Percentiles rank a stretch among this genome's conserved stretches.
Evolutionary conservation across 2,797 vertebrate species (phyloP).

Genomic region (Iguana delicatissima): DNA sequence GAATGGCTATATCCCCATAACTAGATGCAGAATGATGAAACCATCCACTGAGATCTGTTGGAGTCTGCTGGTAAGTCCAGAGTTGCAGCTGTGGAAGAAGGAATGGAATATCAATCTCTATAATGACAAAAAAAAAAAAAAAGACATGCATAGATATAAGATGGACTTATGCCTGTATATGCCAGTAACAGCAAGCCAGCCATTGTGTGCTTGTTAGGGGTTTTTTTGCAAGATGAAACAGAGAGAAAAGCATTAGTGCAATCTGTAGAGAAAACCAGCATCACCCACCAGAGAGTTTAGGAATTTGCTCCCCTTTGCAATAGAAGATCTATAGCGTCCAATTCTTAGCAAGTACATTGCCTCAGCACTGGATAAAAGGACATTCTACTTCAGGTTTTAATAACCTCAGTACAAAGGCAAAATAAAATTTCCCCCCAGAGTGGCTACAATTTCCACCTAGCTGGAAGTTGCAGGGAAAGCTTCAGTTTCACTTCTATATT

Average conservation of each 20-base stretch:
- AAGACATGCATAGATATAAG: too few species aligned
- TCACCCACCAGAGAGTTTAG: neutral
- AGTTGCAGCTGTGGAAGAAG: too few species aligned
- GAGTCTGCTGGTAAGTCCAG: too few species aligned
- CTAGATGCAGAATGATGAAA: too few species aligned
- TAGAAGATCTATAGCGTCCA: neutral
- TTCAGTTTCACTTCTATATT: conserved; percentile 40
- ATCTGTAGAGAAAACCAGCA: neutral
- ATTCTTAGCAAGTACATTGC: neutral
- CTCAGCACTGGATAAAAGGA: conserved; percentile 42
- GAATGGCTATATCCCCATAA: too few species aligned
- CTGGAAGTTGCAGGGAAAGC: neutral
- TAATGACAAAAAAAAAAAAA: too few species aligned
- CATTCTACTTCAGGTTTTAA: conserved; percentile 46
- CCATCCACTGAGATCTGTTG: too few species aligned
- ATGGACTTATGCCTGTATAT: too few species aligned
- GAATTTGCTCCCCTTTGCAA: neutral
- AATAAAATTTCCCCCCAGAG: neutral
- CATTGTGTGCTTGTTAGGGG: neutral
- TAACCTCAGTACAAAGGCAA: conserved; percentile 43
- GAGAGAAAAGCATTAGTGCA: neutral
- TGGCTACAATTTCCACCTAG: conserved; percentile 18
- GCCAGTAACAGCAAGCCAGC: too few species aligned
- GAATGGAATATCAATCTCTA: too few species aligned
- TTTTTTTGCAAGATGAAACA: conserved; percentile 9